Evolutionary conservation across 1,140 invertebrate species (phyloP), one percentile per base, ranked within the genome.

Genomic region (Lepidurus arcticus): DNA sequence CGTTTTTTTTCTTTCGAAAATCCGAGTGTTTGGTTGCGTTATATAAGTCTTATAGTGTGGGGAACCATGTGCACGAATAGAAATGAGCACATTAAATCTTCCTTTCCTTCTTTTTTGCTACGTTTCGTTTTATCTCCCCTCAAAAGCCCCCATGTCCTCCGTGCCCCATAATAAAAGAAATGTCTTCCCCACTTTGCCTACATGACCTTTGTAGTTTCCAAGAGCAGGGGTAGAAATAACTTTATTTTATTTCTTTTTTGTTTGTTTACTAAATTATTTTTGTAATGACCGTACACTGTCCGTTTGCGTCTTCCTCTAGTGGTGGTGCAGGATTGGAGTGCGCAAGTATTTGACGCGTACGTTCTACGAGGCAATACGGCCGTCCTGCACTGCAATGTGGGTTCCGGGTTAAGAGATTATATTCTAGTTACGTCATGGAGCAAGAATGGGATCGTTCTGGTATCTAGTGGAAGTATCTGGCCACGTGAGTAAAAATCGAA

Each of bases 391-490:
- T 87, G 87, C 79, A 82, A 83, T 73, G 85, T 88, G 44, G 87
- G 87, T 1, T 82, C 80, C 42, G 87, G 85, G 81, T 85, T 88
- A 44, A 84, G 82, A 44, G 85, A 87, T 44, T 87, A 87, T 80
- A 84, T 88, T 21, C 84, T 84, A 42, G 86, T 88, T 5, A 85
- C 84, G 0, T 83, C 85, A 2, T 88, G 88, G 88, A 82, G 65
- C 77, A 76, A 65, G 42, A 74, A 74, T 13, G 78, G 75, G 75
- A 53, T 74, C 44, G 21, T 74, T 74, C 13, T 44, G 13, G 73
- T 74, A 43, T 44, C 78, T 26, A 24, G 45, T 44, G 44, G 73
- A 21, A 34, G 42, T 21, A 26, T 44, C 8, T 44, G 78, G 42
- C 45, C 73, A 44, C 26, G 76, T 53, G 6, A 42, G 53, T 73